Evolutionary conservation across 2,113 vertebrate species (phyloP).

Genomic region (Dasyprocta punctata): DNA sequence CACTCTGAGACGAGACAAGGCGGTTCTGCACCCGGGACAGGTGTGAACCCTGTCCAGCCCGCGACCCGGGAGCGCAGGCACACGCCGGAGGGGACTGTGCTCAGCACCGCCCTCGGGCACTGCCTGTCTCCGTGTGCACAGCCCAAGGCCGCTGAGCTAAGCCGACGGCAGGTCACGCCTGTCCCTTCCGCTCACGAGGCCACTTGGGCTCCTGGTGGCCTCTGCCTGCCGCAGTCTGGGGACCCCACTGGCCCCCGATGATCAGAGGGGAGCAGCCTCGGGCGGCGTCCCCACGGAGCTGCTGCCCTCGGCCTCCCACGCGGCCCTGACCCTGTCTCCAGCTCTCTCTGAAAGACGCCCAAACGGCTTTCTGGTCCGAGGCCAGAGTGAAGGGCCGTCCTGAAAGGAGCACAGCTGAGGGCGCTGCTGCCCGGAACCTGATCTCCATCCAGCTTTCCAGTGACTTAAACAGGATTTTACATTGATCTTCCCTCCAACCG

Average conservation of each 20-base stretch:
- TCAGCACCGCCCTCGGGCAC: neutral
- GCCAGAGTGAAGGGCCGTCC: neutral
- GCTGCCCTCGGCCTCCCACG: neutral
- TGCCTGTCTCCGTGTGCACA: slow-evolving; percentile 56
- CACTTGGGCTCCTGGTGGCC: neutral
- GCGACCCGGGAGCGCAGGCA: no score
- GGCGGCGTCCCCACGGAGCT: neutral
- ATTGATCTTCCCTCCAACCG: slow-evolving; percentile 67
- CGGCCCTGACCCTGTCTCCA: slow-evolving; percentile 5
- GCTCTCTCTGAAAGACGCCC: slow-evolving; percentile 44
- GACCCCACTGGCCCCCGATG: slow-evolving; percentile 19
- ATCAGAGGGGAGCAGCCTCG: slow-evolving; percentile 59
- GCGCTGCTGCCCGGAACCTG: slow-evolving; percentile 46
- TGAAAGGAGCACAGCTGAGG: slow-evolving; percentile 7
- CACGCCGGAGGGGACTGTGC: no score
- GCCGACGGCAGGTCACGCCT: slow-evolving; percentile 70
- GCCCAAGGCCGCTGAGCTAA: slow-evolving; percentile 85
- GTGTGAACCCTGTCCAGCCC: slow-evolving; percentile 20
- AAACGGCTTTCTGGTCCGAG: slow-evolving; percentile 43
- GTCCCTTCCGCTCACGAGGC: neutral
- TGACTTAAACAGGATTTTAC: slow-evolving; percentile 35
- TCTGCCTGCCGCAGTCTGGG: neutral
- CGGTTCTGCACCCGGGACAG: slow-evolving; percentile 44
- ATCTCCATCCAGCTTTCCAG: slow-evolving; percentile 67
- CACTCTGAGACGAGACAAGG: neutral